Conservation (phyloP, 2,888 invertebrate genomes). For the Eutolmus rufibarbis region DNA sequence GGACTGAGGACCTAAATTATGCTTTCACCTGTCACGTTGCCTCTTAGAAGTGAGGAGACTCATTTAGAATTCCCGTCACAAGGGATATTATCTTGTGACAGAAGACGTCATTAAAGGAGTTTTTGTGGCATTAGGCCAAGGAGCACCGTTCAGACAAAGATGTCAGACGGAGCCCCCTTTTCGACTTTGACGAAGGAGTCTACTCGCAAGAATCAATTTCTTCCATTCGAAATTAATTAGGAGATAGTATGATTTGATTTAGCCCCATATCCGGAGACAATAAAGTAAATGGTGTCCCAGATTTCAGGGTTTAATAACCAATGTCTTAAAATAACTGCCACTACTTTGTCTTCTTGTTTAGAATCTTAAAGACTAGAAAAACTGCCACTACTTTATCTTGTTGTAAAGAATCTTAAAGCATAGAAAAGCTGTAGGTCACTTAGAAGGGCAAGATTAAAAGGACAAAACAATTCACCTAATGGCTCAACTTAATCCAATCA, state of each 20-base stretch:
- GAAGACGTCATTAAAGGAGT: constrained; percentile 1
- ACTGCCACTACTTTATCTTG: background rate
- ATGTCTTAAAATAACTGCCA: background rate
- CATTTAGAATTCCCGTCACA: constrained; percentile 1
- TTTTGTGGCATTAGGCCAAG: constrained; percentile 1
- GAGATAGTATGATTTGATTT: background rate
- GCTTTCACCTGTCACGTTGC: background rate
- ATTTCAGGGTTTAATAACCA: background rate
- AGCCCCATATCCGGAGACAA: background rate
- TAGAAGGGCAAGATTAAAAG: background rate
- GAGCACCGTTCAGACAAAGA: background rate
- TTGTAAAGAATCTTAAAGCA: background rate
- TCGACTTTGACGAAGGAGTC: background rate
- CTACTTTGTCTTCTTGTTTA: background rate
- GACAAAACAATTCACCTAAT: background rate
- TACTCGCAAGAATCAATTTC: background rate
- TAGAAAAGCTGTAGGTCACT: background rate
- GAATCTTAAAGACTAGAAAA: background rate
- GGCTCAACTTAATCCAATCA: background rate
- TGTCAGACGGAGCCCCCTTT: background rate
- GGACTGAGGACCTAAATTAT: background rate
- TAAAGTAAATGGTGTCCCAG: background rate
- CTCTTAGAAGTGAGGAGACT: background rate
- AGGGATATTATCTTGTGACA: constrained; percentile 1
- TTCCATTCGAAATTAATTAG: background rate